Evolutionary conservation across 2,888 invertebrate species (phyloP).

Genomic region (Sipunculus nudus): DNA sequence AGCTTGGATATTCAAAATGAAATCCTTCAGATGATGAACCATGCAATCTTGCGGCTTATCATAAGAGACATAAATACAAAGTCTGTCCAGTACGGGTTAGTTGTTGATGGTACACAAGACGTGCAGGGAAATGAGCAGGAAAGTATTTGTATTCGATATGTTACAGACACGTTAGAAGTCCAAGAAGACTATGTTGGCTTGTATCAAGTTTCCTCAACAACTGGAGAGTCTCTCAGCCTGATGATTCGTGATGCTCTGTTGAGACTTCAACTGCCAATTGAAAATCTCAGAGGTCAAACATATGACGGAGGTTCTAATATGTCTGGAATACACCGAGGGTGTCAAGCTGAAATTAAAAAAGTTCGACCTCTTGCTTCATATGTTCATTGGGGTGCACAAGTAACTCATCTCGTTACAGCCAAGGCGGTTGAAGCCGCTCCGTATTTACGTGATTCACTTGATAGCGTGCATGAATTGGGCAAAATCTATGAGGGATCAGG

Average conservation of each 20-base stretch:
- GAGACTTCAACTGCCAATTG: neutral
- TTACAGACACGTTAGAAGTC: no score
- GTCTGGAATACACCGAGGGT: conserved; percentile 4
- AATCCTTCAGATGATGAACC: no score
- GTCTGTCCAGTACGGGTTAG: neutral
- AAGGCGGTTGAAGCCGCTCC: neutral
- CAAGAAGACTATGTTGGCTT: no score
- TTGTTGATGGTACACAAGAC: conserved; percentile 7
- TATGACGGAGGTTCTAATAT: conserved; percentile 6
- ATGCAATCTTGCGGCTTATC: no score
- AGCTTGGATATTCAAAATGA: no score
- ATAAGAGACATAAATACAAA: neutral
- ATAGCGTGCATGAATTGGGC: conserved; percentile 2
- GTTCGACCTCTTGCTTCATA: conserved; percentile 1
- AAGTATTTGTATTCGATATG: neutral
- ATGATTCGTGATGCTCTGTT: neutral
- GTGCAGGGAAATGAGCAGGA: conserved; percentile 4
- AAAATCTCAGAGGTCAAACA: neutral
- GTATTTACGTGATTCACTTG: neutral
- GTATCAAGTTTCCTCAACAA: no score
- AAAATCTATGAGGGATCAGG: neutral
- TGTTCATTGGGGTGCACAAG: conserved; percentile 4
- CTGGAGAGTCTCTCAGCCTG: no score
- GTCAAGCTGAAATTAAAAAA: conserved; percentile 4
- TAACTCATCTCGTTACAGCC: neutral